Conservation (phyloP, 2,113 vertebrate species). For the Eleginops maclovinus region DNA sequence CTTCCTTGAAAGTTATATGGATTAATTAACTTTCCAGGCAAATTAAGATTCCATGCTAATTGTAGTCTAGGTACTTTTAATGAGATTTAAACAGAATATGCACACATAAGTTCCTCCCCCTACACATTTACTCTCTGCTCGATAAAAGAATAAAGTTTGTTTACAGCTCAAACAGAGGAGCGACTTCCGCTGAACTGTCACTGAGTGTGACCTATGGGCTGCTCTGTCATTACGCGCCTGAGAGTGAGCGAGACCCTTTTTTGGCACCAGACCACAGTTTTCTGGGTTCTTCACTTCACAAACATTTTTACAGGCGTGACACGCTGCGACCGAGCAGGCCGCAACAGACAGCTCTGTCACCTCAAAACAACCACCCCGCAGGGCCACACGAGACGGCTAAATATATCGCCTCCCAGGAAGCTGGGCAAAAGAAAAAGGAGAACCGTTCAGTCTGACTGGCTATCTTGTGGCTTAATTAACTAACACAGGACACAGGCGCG, state of each 20-base stretch:
- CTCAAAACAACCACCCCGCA: slow-evolving; percentile 75
- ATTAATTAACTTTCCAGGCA: slow-evolving; percentile 78
- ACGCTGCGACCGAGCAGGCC: slow-evolving; percentile 72
- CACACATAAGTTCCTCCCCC: slow-evolving; percentile 47
- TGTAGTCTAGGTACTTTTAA: slow-evolving; percentile 67
- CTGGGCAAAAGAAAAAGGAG: slow-evolving; percentile 11
- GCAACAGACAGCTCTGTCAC: slow-evolving; percentile 77
- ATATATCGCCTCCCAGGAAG: slow-evolving; percentile 76
- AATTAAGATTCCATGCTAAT: slow-evolving; percentile 77
- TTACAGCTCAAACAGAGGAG: slow-evolving; percentile 21
- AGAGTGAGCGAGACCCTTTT: slow-evolving; percentile 69
- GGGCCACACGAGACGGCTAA: slow-evolving; percentile 79
- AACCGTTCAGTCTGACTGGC: slow-evolving; percentile 52
- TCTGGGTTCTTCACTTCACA: slow-evolving; percentile 80
- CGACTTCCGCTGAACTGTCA: slow-evolving; percentile 43
- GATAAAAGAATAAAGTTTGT: slow-evolving; percentile 45
- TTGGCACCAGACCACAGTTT: slow-evolving; percentile 73
- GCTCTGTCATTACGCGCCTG: slow-evolving; percentile 74
- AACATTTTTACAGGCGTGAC: slow-evolving; percentile 84
- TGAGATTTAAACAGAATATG: slow-evolving; percentile 69
- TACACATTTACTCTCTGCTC: slow-evolving; percentile 20
- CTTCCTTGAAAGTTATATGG: slow-evolving; percentile 73
- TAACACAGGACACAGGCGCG: slow-evolving; percentile 65
- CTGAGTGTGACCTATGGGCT: slow-evolving; percentile 47
- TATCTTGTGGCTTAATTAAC: slow-evolving; percentile 80